Evolutionary conservation across 2,797 vertebrate genomes (phyloP), one percentile per base, ranked within the genome.

Genomic region (Coluber constrictor): DNA sequence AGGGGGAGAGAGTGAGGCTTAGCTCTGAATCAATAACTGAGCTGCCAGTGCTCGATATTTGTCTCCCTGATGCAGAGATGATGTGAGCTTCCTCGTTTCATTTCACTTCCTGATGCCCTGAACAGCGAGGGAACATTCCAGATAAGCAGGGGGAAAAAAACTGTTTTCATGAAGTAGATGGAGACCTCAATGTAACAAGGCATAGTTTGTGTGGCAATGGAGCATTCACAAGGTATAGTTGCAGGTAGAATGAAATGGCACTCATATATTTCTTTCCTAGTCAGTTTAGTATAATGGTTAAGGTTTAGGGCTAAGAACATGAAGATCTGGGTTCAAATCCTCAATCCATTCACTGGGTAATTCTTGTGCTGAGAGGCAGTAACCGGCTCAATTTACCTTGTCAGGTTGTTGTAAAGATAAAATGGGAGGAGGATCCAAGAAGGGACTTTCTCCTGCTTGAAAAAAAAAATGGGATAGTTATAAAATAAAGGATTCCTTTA

Each of bases 121-220:
- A 8, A n/a, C 13, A 87, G 23, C 37, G 56, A 57, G 13, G 4
- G 37, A 91, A 32, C 37, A 51, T 74, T 27, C 37, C 61, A 54
- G 27, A 51, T 11, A 59, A 87, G 60, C 16, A 13, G 57, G 27
- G 12, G 7, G 54, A 2, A 3, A 93, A 91, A 90, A 70, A 88
- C n/a, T 29, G 5, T 57, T n/a, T 92, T 93, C 47, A 51, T 5
- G 90, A 92, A 93, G 91, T 55, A 87, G 57, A 90, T 93, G 89
- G 56, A 60, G 5, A 87, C 91, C 92, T 92, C 90, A 94, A 86
- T 57, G 94, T 96, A 97, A 27, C 29, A 91, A 95, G 97, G 97
- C 97, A 93, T 96, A 97, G 97, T 95, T 94, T 60, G 96, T 95
- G 95, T 95, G 97, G 97, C 98, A 97, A 93, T 93, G 97, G 95